These are phyloP conservation scores for Leucopsar rothschildi DNA, from an alignment of 2,113 vertebrate genomes.

Conservation along the genomic window DNA sequence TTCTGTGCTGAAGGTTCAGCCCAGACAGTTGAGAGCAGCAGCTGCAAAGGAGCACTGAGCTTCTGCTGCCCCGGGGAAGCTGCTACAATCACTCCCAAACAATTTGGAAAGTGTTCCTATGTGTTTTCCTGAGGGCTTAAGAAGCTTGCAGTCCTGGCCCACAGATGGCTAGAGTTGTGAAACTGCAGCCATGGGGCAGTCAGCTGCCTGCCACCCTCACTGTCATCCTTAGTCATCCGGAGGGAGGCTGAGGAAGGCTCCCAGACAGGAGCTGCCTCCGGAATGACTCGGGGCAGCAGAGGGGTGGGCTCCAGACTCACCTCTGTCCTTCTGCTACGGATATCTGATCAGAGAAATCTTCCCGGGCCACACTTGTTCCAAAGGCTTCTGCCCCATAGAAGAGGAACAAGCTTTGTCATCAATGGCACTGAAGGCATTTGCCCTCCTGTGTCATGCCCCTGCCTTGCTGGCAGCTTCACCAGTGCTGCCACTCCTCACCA, in stretches of 20 bases:
- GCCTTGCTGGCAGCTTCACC: not conserved
- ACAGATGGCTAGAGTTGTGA: not conserved
- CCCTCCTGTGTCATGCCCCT: fast-evolving
- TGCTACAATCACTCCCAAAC: not conserved
- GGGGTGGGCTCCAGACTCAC: fast-evolving
- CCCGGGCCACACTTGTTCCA: fast-evolving
- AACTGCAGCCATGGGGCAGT: not conserved
- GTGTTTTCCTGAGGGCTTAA: conserved; percentile 30
- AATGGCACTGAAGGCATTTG: fast-evolving
- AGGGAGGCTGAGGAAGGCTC: not conserved
- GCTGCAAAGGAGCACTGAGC: not conserved
- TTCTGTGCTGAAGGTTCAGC: not conserved
- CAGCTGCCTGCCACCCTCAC: not conserved
- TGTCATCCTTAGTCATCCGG: not conserved
- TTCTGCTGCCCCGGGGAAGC: not conserved
- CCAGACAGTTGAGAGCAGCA: not conserved
- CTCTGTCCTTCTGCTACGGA: not conserved
- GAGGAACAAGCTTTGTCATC: not conserved
- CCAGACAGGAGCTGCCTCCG: not conserved
- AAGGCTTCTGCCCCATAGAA: fast-evolving
- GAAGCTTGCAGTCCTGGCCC: not conserved
- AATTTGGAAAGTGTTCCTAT: not conserved
- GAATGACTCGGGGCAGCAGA: not conserved
- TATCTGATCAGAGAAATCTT: not conserved
- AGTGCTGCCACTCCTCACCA: fast-evolving